Evolutionary conservation across 2,888 invertebrate genomes (phyloP).

Genomic region (Plebejus anna): DNA sequence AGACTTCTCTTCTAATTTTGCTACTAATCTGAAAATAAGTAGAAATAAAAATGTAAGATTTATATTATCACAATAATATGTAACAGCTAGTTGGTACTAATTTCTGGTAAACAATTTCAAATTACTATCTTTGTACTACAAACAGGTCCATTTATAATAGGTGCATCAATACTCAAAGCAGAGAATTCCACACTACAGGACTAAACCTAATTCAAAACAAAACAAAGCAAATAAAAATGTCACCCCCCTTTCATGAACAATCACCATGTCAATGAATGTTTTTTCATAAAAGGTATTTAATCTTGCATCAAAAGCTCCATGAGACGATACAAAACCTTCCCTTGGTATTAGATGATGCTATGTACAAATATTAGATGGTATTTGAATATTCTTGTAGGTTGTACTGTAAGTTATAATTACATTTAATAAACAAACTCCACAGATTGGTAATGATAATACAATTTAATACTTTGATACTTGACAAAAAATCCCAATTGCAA

Average conservation of each 20-base stretch:
- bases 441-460: not conserved
- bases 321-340: constrained; percentile 55
- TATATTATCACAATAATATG: constrained; percentile 5
- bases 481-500: too few species aligned
- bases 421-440: too few species aligned
- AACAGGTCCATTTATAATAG: not conserved
- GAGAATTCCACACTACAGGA: not conserved
- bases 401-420: too few species aligned
- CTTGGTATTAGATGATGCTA: constrained; percentile 68
- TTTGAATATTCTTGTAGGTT: not conserved
- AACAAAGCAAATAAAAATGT: constrained; percentile 44
- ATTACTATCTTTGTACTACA: not conserved
- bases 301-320: constrained; percentile 69
- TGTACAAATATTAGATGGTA: not conserved
- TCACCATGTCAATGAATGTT: constrained; percentile 66
- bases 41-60: not conserved
- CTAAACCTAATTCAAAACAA: not conserved
- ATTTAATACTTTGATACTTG: too few species aligned
- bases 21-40: constrained; percentile 83
- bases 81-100: not conserved
- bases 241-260: constrained; percentile 70
- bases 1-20: constrained; percentile 87
- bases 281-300: constrained; percentile 66
- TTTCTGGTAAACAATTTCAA: not conserved
- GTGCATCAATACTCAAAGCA: not conserved